phyloP scores from a whole-genome alignment of 2,888 invertebrate species.

The Saturnia pavonia region DNA sequence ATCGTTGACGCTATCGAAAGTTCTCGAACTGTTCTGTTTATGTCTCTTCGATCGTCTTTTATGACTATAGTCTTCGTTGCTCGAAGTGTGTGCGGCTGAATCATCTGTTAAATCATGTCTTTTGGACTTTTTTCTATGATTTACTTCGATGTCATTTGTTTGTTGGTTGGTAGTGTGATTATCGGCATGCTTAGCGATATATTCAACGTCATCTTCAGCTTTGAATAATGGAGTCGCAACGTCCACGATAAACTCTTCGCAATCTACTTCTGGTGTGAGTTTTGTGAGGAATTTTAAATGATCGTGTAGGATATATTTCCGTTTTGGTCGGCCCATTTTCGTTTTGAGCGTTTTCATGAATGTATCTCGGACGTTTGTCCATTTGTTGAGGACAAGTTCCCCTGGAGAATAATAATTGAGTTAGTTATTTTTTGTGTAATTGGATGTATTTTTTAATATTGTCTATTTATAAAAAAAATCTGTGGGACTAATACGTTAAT shows the following conservation, averaged over 20 bases:
- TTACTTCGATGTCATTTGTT: conserved; percentile 11
- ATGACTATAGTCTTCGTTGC: conserved; percentile 19
- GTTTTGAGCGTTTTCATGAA: conserved; percentile 63
- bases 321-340: conserved; percentile 55
- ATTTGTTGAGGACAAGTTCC: conserved; percentile 62
- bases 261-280: conserved; percentile 40
- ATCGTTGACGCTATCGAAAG: conserved; percentile 23
- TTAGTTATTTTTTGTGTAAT: conserved; percentile 13
- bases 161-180: not conserved
- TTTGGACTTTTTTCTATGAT: conserved; percentile 40
- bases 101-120: conserved; percentile 29
- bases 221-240: conserved; percentile 36
- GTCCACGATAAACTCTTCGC: conserved; percentile 27
- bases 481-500: too few relatives aligned
- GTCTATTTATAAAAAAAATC: not conserved
- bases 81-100: conserved; percentile 13
- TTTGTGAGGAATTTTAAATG: conserved; percentile 61
- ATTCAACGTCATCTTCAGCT: conserved; percentile 33
- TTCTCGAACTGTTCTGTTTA: conserved; percentile 25
- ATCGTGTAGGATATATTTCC: conserved; percentile 59
- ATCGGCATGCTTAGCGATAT: not conserved
- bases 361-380: conserved; percentile 72
- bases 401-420: conserved; percentile 45
- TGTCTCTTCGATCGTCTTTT: conserved; percentile 24
- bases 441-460: not conserved